Conservation (phyloP, 23 tunicate genomes). For the Oikopleura dioica region DNA sequence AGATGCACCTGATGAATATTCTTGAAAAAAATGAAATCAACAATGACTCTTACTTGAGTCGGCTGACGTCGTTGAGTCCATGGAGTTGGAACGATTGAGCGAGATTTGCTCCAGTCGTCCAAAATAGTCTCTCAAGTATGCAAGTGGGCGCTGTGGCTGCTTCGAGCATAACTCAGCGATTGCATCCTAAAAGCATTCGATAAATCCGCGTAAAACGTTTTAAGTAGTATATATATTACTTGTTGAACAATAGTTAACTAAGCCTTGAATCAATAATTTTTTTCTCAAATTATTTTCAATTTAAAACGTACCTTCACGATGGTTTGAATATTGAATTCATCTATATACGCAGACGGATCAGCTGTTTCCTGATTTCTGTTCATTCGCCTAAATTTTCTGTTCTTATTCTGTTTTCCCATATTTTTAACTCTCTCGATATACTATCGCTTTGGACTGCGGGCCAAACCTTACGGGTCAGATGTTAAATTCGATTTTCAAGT, state of each 20-base stretch:
- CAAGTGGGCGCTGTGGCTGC: background rate
- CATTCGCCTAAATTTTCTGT: background rate
- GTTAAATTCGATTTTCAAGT: no score
- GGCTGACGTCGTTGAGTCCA: background rate
- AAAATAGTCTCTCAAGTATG: background rate
- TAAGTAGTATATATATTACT: no score
- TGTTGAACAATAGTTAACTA: no score
- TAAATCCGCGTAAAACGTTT: no score
- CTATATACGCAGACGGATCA: background rate
- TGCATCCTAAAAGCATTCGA: no score
- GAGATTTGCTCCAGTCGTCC: background rate
- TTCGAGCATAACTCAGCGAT: background rate
- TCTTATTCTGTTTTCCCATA: no score
- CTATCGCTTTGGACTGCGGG: no score
- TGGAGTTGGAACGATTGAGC: background rate
- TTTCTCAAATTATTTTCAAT: no score
- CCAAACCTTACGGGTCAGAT: no score
- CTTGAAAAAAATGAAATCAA: background rate
- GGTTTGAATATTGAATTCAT: background rate
- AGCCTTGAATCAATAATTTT: no score
- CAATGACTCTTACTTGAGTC: background rate
- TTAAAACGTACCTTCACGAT: no score
- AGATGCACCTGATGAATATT: background rate
- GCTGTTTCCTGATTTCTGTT: background rate
- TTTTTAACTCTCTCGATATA: no score